Percentiles rank a stretch among this genome's conserved stretches.
phyloP scores from a whole-genome alignment of 1,140 invertebrate genomes.

The Uloborus diversus region DNA sequence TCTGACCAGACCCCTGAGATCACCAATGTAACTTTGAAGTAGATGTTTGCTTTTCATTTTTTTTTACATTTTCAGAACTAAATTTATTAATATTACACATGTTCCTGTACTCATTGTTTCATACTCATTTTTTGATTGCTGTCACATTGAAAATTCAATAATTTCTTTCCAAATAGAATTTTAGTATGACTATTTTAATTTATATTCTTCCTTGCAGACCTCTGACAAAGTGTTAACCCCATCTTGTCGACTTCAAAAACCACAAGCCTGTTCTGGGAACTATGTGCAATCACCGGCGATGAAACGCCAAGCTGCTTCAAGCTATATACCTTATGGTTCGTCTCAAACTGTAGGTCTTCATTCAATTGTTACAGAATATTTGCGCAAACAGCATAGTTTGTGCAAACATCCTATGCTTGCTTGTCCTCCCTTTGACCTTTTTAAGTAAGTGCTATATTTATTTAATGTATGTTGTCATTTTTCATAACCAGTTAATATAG shows the following conservation, averaged over 20 bases:
- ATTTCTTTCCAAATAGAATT: too few species aligned
- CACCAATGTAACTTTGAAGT: too few species aligned
- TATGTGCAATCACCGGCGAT: slow-evolving; percentile 59
- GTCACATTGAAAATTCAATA: too few species aligned
- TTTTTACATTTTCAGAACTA: too few species aligned
- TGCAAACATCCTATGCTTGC: slow-evolving; percentile 70
- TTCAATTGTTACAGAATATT: slow-evolving; percentile 93
- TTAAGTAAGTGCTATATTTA: slow-evolving; percentile 58
- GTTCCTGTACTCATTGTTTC: too few species aligned
- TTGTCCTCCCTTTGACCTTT: slow-evolving; percentile 71
- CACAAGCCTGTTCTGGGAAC: slow-evolving; percentile 48
- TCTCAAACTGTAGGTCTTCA: slow-evolving; percentile 75
- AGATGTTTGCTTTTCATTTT: too few species aligned
- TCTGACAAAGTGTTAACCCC: slow-evolving; percentile 1
- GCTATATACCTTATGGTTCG: slow-evolving; percentile 4
- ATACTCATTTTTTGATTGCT: too few species aligned
- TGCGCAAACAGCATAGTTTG: slow-evolving; percentile 83
- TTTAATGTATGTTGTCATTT: too few species aligned
- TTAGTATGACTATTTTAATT: neutral
- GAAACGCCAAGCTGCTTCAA: slow-evolving; percentile 20
- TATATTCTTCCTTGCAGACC: neutral
- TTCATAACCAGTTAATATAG: too few species aligned
- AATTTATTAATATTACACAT: too few species aligned
- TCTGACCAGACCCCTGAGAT: too few species aligned
- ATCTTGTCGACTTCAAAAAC: slow-evolving; percentile 52